phyloP scores from a whole-genome alignment of 2,888 invertebrate genomes.

The Stenolophus ochropezus region DNA sequence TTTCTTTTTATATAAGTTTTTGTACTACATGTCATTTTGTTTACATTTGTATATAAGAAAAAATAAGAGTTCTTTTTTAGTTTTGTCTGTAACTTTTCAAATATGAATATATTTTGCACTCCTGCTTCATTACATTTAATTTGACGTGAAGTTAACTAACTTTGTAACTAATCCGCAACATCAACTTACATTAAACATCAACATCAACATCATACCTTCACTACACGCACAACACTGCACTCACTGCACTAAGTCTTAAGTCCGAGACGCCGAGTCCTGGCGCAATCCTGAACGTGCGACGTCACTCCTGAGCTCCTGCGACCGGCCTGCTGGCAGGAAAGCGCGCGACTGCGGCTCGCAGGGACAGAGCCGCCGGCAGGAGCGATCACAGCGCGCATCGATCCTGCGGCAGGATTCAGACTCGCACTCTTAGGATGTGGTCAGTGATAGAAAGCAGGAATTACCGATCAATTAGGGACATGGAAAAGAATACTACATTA shows the following conservation, averaged over 20 bases:
- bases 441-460: neutral
- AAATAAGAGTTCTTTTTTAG: too few relatives aligned
- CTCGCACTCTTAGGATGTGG: neutral
- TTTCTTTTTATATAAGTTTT: too few relatives aligned
- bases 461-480: neutral
- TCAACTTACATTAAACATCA: neutral
- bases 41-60: too few relatives aligned
- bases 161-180: too few relatives aligned
- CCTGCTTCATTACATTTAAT: too few relatives aligned
- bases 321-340: slow-evolving; percentile 20
- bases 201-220: neutral
- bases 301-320: neutral
- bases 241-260: neutral
- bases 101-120: too few relatives aligned
- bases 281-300: too few relatives aligned
- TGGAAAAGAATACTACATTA: too few relatives aligned
- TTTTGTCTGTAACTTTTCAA: too few relatives aligned
- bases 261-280: neutral
- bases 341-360: slow-evolving; percentile 37
- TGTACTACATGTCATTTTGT: too few relatives aligned
- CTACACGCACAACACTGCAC: neutral
- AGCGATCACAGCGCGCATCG: neutral
- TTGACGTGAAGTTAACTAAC: too few relatives aligned
- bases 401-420: neutral
- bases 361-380: neutral